Evolutionary conservation across 2,888 invertebrate species (phyloP), one percentile per base, ranked within the genome.

Genomic region (Clanis bilineata): DNA sequence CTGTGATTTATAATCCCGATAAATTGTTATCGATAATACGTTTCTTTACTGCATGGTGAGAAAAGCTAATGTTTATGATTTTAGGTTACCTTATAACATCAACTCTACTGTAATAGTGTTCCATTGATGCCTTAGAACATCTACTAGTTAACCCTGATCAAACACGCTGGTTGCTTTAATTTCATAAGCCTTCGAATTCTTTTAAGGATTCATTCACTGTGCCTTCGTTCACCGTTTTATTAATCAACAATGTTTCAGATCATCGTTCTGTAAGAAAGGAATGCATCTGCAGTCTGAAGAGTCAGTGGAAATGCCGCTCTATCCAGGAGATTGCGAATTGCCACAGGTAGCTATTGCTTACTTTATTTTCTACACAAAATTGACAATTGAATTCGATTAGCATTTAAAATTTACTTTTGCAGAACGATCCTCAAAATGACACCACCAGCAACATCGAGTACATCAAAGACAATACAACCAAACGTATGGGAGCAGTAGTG

Each of bases 261-360:
- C 96, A 61, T 97, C 97, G 0, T 94, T 96, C 61, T 98, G 97
- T 79, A 95, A 95, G 70, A 94, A 95, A 68, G 95, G 95, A 58
- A 88, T 97, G 32, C 93, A 95, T 58, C 85, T 98, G 28, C 94
- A 95, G 67, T 95, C 96, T 0, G 96, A 96, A 6, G 93, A 94
- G 59, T 94, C 96, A 0, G 93, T 96, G 0, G 94, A 95, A 58
- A 83, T 97, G 64, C 95, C 95, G 0, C 92, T 98, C 1, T 94
- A 95, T 72, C 94, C 96, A 0, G 97, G 97, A 2, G 95, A 97
- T 70, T 98, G 97, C 77, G 94, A 94, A 78, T 86, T 95, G 65
- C 94, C 94, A 56, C 86, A 92, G 72, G 94, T 94, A 68, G n/a
- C 62, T 44, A 54, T 9, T n/a, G n/a, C n/a, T 51, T 5, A 5